A percentile compares a stretch with the other conserved stretches of the same genome.
phyloP scores from a whole-genome alignment of 2,113 vertebrate species.

The Xenopus tropicalis region DNA sequence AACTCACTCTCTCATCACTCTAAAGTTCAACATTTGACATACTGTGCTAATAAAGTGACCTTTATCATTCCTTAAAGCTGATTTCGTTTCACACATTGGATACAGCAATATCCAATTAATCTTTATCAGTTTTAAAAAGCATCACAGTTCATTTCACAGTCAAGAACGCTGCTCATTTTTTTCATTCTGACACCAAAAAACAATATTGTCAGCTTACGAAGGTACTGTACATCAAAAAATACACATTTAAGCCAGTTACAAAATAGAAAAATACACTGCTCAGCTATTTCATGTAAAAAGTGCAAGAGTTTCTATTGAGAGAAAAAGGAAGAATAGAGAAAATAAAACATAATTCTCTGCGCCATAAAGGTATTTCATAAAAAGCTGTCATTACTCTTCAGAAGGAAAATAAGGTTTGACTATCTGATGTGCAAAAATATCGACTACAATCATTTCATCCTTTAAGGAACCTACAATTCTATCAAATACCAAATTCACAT shows the following conservation, averaged over 20 bases:
- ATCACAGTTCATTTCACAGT: constrained; percentile 23
- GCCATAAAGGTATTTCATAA: constrained; percentile 4
- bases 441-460: constrained; percentile 29
- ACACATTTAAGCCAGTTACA: constrained; percentile 28
- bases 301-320: constrained; percentile 31
- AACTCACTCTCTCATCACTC: constrained; percentile 19
- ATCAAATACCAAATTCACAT: constrained; percentile 47
- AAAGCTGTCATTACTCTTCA: background rate
- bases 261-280: constrained; percentile 46
- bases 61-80: constrained; percentile 24
- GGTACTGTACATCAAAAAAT: constrained; percentile 1
- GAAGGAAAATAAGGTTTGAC: constrained; percentile 5
- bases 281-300: constrained; percentile 37
- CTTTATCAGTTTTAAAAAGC: background rate
- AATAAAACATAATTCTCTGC: constrained; percentile 16
- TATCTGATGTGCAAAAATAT: constrained; percentile 52
- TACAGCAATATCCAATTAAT: constrained; percentile 31
- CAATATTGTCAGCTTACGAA: constrained; percentile 10
- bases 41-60: constrained; percentile 20
- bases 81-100: constrained; percentile 44
- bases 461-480: constrained; percentile 48
- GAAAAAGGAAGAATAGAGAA: constrained; percentile 51
- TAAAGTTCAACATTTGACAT: constrained; percentile 35
- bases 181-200: constrained; percentile 26
- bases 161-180: constrained; percentile 23